Evolutionary conservation across 2,113 vertebrate genomes (phyloP), one percentile per base, ranked within the genome.

Genomic region (Python bivittatus): DNA sequence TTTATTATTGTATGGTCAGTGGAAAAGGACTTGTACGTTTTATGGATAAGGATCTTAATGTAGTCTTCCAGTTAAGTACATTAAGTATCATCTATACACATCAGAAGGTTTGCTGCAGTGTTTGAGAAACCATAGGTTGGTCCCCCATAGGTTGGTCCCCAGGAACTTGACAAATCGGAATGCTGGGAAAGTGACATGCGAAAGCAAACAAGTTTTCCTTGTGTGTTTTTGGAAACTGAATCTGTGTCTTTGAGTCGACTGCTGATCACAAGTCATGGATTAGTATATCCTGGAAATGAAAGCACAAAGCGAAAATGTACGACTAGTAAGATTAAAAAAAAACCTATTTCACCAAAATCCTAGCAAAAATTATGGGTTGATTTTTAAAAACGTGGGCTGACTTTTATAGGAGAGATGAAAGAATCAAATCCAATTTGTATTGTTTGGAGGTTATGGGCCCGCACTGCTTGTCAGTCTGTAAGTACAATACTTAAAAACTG

Each of bases 391-490:
- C 0, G 10, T 38, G 84, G 56, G 6, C 20, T 33, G 12, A 68
- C n/a, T 54, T 29, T 83, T 83, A 42, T 11, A 86, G 8, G 17
- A 42, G 54, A 91, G 5, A 38, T 12, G 3, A 33, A 90, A 84
- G 68, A 83, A 79, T 56, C 52, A 90, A 84, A 22, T 17, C 83
- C 68, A 79, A 23, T 42, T 42, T 79, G 2, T 79, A 42, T 79
- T 42, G 33, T 90, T 60, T 1, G 92, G 84, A 90, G 92, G 64
- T 56, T 92, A 83, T 84, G 92, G 72, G 44, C 33, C 44, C 25
- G 2, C 4, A 88, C 64, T 93, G 92, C 88, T 85, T 90, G 84
- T 58, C 89, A 53, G 92, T n/a, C 79, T 72, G 64, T 0, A 93
- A 93, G 52, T 94, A 92, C 94, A 72, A 57, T 88, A 79, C 0